These are phyloP conservation scores for Drosophila sp. DNA, from an alignment of 1,140 invertebrate genomes.

Conservation along the genomic window DNA sequence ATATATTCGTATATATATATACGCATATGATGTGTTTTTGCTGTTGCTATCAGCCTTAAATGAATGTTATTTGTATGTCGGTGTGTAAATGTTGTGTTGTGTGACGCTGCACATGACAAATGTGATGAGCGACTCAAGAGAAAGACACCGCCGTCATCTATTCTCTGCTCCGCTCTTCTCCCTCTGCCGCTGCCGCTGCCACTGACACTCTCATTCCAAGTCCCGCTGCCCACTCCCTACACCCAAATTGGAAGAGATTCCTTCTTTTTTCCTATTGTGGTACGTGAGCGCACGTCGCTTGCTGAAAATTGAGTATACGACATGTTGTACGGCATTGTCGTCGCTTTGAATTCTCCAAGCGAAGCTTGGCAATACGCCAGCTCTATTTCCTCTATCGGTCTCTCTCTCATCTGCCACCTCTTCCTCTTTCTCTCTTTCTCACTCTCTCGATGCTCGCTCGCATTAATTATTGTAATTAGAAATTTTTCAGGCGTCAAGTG, in stretches of 20 bases:
- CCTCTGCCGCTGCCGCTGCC: neutral
- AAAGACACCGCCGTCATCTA: constrained; percentile 29
- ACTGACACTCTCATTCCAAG: neutral
- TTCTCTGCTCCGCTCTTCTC: neutral
- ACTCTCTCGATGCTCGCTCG: constrained; percentile 17
- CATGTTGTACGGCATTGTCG: constrained; percentile 46
- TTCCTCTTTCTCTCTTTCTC: neutral
- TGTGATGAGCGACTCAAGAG: constrained; percentile 47
- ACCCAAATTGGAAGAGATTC: too few species aligned
- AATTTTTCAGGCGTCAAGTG: constrained; percentile 59
- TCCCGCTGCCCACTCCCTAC: neutral
- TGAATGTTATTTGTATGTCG: constrained; percentile 47
- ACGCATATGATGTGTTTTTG: too few species aligned
- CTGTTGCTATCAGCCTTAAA: constrained; percentile 43
- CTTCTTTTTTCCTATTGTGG: constrained; percentile 4
- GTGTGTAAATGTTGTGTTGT: constrained; percentile 6
- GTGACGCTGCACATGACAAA: constrained; percentile 44
- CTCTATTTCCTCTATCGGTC: neutral
- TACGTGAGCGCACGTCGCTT: constrained; percentile 46
- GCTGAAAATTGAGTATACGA: constrained; percentile 51
- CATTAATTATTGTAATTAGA: constrained; percentile 79
- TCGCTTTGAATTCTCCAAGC: constrained; percentile 20
- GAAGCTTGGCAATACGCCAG: constrained; percentile 34
- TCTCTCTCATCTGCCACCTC: neutral
- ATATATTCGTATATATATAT: too few species aligned